phyloP scores from a whole-genome alignment of 2,113 vertebrate species.

The Mirounga angustirostris region DNA sequence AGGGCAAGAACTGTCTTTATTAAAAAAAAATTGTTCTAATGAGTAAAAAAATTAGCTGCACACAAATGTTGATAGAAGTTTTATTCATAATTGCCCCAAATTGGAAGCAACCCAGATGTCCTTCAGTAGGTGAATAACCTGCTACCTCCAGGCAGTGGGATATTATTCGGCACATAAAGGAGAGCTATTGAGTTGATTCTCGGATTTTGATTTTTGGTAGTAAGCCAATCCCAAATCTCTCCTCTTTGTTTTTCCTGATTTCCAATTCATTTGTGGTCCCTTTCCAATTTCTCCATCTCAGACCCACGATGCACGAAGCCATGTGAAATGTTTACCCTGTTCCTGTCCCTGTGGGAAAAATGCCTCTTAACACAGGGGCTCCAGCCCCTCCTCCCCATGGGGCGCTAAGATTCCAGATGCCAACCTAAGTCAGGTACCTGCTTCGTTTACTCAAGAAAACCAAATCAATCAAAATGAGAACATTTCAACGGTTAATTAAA shows the following conservation, averaged over 20 bases:
- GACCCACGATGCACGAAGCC: no score
- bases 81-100: neutral
- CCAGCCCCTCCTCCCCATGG: no score
- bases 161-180: neutral
- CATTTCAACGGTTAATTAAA: conserved; percentile 82
- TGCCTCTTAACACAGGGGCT: neutral
- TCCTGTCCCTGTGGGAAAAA: neutral
- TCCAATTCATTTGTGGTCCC: rapidly evolving
- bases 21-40: neutral
- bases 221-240: rapidly evolving
- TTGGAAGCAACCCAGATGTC: neutral
- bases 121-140: neutral
- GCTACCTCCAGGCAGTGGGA: neutral
- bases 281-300: neutral
- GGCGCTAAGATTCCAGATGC: neutral
- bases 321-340: rapidly evolving
- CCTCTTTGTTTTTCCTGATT: neutral
- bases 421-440: neutral
- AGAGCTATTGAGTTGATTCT: rapidly evolving
- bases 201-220: neutral
- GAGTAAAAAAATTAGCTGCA: no score
- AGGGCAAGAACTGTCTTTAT: neutral
- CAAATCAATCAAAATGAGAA: conserved; percentile 75
- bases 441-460: conserved; percentile 69
- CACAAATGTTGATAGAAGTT: neutral